These are phyloP conservation scores for Corydoras sp. DNA, from an alignment of 2,113 vertebrate species.

Conservation along the genomic window DNA sequence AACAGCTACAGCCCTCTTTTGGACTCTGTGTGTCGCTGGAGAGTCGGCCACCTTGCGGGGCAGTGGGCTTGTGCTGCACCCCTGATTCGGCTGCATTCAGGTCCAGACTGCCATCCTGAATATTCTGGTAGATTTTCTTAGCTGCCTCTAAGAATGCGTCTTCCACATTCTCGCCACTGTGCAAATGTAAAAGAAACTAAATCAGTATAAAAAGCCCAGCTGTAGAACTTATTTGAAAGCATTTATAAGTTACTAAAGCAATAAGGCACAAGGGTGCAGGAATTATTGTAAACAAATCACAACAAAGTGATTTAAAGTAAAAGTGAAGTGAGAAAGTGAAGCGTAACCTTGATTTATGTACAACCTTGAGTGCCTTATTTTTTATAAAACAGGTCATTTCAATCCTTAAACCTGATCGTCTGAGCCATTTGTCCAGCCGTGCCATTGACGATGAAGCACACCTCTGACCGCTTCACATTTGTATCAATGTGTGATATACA, in stretches of 20 bases:
- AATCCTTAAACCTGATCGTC: too few species aligned
- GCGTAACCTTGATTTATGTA: too few species aligned
- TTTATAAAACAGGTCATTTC: too few species aligned
- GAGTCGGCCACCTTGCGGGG: conserved; percentile 90
- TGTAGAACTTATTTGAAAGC: too few species aligned
- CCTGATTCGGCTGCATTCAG: conserved; percentile 96
- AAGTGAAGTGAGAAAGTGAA: too few species aligned
- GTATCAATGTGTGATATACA: too few species aligned
- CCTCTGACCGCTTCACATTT: too few species aligned
- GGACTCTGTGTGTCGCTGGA: conserved; percentile 96
- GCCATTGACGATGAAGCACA: too few species aligned
- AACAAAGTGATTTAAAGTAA: too few species aligned
- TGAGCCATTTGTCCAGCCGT: too few species aligned
- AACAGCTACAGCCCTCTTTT: conserved; percentile 98
- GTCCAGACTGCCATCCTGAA: conserved; percentile 97
- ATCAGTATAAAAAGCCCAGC: too few species aligned
- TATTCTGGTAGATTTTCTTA: conserved; percentile 99
- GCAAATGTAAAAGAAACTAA: not conserved
- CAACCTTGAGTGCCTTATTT: too few species aligned
- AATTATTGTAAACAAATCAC: not conserved
- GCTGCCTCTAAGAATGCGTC: conserved; percentile 97
- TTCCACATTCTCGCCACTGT: conserved; percentile 95
- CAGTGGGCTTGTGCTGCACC: conserved; percentile 96
- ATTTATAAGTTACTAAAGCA: not conserved
- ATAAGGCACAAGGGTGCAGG: not conserved